These are phyloP conservation scores for Cephus cinctus DNA, from an alignment of 1,140 invertebrate genomes.

Conservation along the genomic window DNA sequence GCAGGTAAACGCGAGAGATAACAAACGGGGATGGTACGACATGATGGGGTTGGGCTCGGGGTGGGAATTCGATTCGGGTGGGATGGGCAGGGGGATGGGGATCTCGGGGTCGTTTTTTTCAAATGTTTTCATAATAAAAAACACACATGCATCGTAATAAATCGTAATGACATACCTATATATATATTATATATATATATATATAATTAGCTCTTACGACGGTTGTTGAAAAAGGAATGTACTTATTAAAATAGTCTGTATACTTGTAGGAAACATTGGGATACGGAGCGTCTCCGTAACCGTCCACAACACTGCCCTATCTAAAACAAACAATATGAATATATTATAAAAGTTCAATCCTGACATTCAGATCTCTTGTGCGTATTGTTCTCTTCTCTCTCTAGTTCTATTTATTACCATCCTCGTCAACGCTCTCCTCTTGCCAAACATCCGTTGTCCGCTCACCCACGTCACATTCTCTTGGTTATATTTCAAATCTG, in stretches of 20 bases:
- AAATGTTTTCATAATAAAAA: conserved; percentile 8
- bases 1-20: conserved; percentile 2
- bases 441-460: neutral
- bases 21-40: too few relatives aligned
- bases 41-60: too few relatives aligned
- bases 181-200: conserved; percentile 10
- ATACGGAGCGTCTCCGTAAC: conserved; percentile 50
- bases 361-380: neutral
- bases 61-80: too few relatives aligned
- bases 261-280: conserved; percentile 50
- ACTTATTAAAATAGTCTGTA: conserved; percentile 52
- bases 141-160: conserved; percentile 26
- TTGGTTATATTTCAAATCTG: neutral
- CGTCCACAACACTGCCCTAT: conserved; percentile 53
- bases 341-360: conserved; percentile 13
- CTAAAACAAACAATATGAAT: conserved; percentile 27
- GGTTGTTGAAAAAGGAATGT: conserved; percentile 52
- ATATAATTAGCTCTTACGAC: conserved; percentile 49
- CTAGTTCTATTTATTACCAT: neutral
- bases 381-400: neutral
- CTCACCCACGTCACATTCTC: neutral
- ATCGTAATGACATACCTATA: conserved; percentile 28
- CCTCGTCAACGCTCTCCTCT: neutral
- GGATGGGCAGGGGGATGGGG: too few relatives aligned
- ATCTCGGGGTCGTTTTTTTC: too few relatives aligned